phyloP scores from a whole-genome alignment of 2,113 vertebrate species.

The Mormyrus lacerda region DNA sequence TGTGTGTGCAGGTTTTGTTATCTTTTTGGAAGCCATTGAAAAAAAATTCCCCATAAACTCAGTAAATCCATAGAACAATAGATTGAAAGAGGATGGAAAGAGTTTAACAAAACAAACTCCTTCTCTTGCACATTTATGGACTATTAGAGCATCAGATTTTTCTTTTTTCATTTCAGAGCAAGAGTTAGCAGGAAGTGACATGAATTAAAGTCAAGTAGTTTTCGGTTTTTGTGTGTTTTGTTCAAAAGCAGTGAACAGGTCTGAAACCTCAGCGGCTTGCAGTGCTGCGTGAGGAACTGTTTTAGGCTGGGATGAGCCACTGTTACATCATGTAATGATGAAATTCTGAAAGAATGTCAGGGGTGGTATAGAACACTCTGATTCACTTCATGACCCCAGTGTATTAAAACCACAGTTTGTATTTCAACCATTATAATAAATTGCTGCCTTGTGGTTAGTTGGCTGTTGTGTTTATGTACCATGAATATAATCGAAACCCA shows the following conservation, averaged over 20 bases:
- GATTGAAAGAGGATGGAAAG: neutral
- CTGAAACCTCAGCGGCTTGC: neutral
- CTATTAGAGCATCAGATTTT: neutral
- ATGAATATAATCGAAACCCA: neutral
- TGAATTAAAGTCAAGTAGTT: neutral
- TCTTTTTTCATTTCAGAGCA: neutral
- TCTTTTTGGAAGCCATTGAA: neutral
- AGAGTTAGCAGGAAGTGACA: neutral
- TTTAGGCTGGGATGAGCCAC: neutral
- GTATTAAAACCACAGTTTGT: neutral
- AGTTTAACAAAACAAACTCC: neutral
- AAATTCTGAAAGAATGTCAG: slow-evolving; percentile 8
- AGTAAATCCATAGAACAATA: neutral
- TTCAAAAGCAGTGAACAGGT: neutral
- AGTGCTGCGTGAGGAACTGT: neutral
- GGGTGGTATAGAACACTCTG: neutral
- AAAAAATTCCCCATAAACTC: neutral
- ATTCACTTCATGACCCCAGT: neutral
- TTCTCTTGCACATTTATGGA: neutral
- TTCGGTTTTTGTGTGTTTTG: neutral
- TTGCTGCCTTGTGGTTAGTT: neutral
- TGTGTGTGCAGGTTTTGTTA: neutral
- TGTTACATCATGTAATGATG: slow-evolving; percentile 5
- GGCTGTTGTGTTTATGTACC: neutral
- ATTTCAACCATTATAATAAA: neutral